Conservation (phyloP, 1,140 invertebrate genomes). For the Dreissena rostriformis region DNA sequence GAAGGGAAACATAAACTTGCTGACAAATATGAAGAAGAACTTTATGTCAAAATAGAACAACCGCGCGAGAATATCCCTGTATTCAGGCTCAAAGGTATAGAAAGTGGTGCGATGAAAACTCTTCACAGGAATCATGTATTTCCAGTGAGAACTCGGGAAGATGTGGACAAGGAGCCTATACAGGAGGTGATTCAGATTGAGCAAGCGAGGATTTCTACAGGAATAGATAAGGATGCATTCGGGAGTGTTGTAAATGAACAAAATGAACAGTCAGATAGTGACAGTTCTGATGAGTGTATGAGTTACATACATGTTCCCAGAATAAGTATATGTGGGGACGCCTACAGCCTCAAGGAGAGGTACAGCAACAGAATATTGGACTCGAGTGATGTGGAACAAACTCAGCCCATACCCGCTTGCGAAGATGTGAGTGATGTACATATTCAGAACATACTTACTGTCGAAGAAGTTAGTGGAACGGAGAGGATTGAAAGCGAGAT, state of each 20-base stretch:
- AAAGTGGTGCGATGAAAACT: background rate
- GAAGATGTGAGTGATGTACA: background rate
- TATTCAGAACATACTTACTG: background rate
- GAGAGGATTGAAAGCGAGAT: background rate
- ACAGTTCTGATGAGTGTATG: background rate
- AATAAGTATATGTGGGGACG: constrained; percentile 6
- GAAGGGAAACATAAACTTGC: constrained; percentile 53
- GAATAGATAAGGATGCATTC: background rate
- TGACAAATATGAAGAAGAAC: constrained; percentile 49
- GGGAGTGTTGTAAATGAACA: background rate
- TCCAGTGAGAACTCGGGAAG: background rate
- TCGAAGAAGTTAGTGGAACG: no score
- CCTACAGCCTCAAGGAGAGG: background rate
- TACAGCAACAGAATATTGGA: background rate
- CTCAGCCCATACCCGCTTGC: background rate
- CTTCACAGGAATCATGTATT: constrained; percentile 15
- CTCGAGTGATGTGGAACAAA: background rate
- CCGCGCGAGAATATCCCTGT: constrained; percentile 43
- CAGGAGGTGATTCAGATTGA: background rate
- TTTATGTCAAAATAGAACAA: constrained; percentile 23
- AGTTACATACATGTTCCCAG: background rate
- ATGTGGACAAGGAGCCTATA: background rate
- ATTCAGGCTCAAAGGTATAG: constrained; percentile 6
- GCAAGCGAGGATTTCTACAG: background rate
- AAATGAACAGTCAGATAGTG: background rate